Conservation (phyloP, 2,888 invertebrate species). For the Micropterix aruncella region DNA sequence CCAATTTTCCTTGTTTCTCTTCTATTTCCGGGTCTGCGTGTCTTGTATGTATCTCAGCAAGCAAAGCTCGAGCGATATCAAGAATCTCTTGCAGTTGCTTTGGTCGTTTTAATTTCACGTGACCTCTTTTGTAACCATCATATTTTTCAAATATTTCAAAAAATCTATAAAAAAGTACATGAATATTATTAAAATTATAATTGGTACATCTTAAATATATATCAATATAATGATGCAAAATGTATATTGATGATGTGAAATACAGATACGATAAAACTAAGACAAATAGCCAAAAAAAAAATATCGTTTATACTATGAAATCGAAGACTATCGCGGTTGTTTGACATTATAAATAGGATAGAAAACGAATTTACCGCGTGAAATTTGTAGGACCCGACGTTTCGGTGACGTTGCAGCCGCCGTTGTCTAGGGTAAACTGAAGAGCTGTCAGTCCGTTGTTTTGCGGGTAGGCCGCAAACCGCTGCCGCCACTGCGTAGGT, state of each 20-base stretch:
- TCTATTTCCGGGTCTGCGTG: slow-evolving; percentile 86
- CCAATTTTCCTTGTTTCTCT: slow-evolving; percentile 92
- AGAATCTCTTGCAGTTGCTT: slow-evolving; percentile 95
- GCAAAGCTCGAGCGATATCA: slow-evolving; percentile 84
- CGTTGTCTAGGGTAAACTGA: no score
- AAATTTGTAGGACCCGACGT: no score
- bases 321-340: no score
- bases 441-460: no score
- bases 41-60: slow-evolving; percentile 79
- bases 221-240: background rate
- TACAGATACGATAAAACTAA: background rate
- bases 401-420: no score
- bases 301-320: no score
- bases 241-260: background rate
- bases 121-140: slow-evolving; percentile 88
- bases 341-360: no score
- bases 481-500: no score
- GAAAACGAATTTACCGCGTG: no score
- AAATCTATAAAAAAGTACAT: slow-evolving; percentile 46
- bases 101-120: slow-evolving; percentile 94
- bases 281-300: background rate
- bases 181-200: background rate
- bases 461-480: no score
- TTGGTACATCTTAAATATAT: no score
- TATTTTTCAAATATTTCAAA: slow-evolving; percentile 98